A percentile compares a stretch with the other conserved stretches of the same genome.
These are phyloP conservation scores for Deroplatys truncata DNA, from an alignment of 2,888 invertebrate species.

Conservation along the genomic window DNA sequence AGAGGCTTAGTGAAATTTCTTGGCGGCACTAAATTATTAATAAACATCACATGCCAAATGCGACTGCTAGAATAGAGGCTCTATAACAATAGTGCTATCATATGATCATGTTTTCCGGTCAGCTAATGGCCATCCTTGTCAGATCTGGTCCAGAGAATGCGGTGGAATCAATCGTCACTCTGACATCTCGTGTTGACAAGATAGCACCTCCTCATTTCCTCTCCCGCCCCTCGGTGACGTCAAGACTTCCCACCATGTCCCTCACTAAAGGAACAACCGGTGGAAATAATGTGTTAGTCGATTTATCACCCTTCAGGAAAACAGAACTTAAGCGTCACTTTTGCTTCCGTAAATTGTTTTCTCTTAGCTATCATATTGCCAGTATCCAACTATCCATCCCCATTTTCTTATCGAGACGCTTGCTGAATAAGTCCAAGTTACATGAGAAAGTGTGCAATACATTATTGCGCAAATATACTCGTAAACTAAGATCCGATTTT, in stretches of 20 bases:
- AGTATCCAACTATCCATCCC: not conserved
- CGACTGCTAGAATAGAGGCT: not conserved
- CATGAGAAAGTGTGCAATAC: no score
- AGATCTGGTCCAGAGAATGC: not conserved
- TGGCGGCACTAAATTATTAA: not conserved
- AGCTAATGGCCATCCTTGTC: not conserved
- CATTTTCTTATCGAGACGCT: not conserved
- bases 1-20: no score
- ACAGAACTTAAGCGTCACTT: not conserved
- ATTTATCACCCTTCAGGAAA: not conserved
- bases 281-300: not conserved
- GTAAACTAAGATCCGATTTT: no score
- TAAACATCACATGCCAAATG: not conserved
- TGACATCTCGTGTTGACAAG: not conserved
- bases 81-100: not conserved
- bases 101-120: not conserved
- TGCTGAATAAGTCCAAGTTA: not conserved
- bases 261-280: not conserved
- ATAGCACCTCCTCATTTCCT: conserved; percentile 5
- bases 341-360: not conserved
- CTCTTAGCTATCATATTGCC: not conserved
- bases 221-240: not conserved
- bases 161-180: not conserved
- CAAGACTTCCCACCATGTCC: not conserved
- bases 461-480: no score